Base-by-base conservation (phyloP, 2,113 vertebrate genomes). In the Echinops telfairi region DNA sequence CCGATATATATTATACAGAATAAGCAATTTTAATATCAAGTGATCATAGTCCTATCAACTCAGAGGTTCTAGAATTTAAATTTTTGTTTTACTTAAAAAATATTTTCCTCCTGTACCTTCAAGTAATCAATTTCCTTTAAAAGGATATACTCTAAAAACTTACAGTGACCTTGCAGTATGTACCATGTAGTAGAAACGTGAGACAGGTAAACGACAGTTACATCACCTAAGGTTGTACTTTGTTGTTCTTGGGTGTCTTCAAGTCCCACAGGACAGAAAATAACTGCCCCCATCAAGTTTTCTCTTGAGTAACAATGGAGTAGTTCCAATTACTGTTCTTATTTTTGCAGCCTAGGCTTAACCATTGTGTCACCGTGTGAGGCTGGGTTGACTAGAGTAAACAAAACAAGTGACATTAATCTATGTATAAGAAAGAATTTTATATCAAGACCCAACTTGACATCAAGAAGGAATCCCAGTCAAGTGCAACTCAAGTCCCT, bases 101-200 rank as follows among this genome's bases (percentile, higher is more conserved):
- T 36, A 80, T 86, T 60, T 66, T 47, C 47, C 22, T 38, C 80
- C 86, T 53, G 4, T 29, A 62, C 73, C 76, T 62, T 87, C 15
- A 92, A 96, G 64, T 91, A 60, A 90, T 78, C 0, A 6, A 31
- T 73, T 64, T 4, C 33, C 86, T 90, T 93, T 73, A 85, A 91
- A 95, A 70, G 80, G 47, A 78, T 90, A 38, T 62, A 16, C 57
- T 40, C 40, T 40, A 40, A 40, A 53, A 53, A 53, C 12, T 53
- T 53, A 8, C 5, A 53, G 47, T 53, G 47, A 53, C 47, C 47
- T 14, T 53, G 47, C 47, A 53, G 9, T 53, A 53, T 7, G 47
- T 10, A 53, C 47, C 9, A 14, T 10, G 47, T 53, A 53, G 47
- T 53, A 62, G 60, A 22, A 62, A 17, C 6, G 19, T 62, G 60